Percentiles rank a stretch among this genome's conserved stretches.
Evolutionary conservation across 2,113 vertebrate species (phyloP).

Genomic region (Microtus richardsoni): DNA sequence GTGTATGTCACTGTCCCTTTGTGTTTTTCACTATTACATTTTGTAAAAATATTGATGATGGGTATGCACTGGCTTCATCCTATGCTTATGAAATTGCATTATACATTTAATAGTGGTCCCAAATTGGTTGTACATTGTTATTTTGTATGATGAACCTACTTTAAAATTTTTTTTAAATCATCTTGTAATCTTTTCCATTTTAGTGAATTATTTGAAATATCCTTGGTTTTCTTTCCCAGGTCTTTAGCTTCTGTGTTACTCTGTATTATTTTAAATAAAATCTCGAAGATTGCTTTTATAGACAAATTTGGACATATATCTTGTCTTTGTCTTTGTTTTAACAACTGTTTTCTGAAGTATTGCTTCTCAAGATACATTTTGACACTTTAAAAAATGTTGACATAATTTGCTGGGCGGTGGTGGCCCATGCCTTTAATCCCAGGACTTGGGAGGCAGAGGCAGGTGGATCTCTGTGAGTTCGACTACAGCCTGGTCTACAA

Average conservation of each 20-base stretch:
- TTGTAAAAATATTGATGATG: not conserved
- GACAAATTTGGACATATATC: not conserved
- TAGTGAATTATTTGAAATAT: slow-evolving; percentile 22
- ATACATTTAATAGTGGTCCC: not conserved
- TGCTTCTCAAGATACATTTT: not conserved
- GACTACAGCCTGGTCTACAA: no score
- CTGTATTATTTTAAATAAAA: slow-evolving; percentile 44
- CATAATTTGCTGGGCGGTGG: no score
- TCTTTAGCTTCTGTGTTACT: slow-evolving; percentile 3
- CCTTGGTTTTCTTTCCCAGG: not conserved
- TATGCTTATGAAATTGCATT: not conserved
- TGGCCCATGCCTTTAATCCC: no score
- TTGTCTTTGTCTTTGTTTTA: not conserved
- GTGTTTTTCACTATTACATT: not conserved
- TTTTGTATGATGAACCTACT: slow-evolving; percentile 1
- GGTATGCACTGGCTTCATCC: not conserved
- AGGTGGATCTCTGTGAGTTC: no score
- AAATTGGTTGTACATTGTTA: not conserved
- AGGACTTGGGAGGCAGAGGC: no score
- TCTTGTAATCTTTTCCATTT: not conserved
- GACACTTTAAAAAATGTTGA: slow-evolving; percentile 12
- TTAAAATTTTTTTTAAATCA: slow-evolving; percentile 32
- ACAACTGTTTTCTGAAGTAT: not conserved
- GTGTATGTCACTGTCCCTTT: not conserved
- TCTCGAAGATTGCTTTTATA: not conserved